Evolutionary conservation across 1,140 invertebrate species (phyloP), one percentile per base, ranked within the genome.

Genomic region (Oryctes rhinoceros): DNA sequence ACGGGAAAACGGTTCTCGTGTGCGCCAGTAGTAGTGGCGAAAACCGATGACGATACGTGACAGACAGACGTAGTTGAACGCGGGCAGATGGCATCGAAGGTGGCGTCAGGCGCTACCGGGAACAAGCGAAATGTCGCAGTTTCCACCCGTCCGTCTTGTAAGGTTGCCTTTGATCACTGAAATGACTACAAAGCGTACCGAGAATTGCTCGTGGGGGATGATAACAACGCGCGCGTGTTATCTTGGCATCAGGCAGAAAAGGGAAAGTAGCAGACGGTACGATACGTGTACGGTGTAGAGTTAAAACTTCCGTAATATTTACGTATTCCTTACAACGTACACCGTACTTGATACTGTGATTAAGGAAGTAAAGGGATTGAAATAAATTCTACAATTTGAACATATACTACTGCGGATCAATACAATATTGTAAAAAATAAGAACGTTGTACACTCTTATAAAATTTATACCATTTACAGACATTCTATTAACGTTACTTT

Each of bases 101-200:
- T 11, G 24, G 18, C 62, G 62, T 67, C 24, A 67, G 24, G 62
- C 62, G 62, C 18, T 67, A 67, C 18, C 24, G 62, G 62, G 62
- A 67, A 30, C 24, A 30, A 20, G 62, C 24, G 62, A 30, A 67
- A 67, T 67, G 62, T 67, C 62, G 62, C 62, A 20, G 18, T 67
- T 67, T 20, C 62, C 24, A 20, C 24, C 62, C 18, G 18, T 67
- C 24, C 11, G 62, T 20, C 24, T 67, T 67, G 18, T 30, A 67
- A 67, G 62, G 62, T 20, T 67, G 10, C 49, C 62, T 67, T 67
- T 67, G 62, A 67, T 67, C 62, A 30, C 9, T 67, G 62, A 30
- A 67, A 67, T 67, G 62, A 30, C 24, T 67, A 24, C 18, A 67
- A 67, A 67, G 62, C 62, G 62, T 30, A 67, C 62, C 24, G 62